Base-by-base conservation (phyloP, 2,888 invertebrate genomes). In the Pinctada fucata region DNA sequence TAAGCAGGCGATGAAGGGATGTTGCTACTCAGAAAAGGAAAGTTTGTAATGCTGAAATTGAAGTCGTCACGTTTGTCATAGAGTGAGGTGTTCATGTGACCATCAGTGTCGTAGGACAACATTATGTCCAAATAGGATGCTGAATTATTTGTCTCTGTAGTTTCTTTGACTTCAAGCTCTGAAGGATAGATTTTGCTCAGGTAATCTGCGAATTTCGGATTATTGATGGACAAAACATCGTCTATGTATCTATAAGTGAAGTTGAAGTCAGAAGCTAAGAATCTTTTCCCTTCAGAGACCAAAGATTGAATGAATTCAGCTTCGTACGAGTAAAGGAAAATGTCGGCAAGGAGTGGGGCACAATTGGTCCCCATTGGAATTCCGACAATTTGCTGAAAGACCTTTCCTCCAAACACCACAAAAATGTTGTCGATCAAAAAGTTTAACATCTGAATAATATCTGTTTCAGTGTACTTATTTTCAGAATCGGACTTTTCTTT, bases 41-140 rank as follows among this genome's bases (percentile, higher is more conserved):
- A n/a, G n/a, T n/a, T n/a, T n/a, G n/a, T n/a, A n/a, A n/a, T n/a
- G n/a, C n/a, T n/a, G n/a, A n/a, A n/a, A n/a, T n/a, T n/a, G n/a
- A n/a, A n/a, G n/a, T n/a, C n/a, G n/a, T n/a, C n/a, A n/a, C n/a
- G 58, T 52, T 52, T 52, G 58, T 52, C 58, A 52, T 52, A 52
- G 58, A 52, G 58, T 52, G 58, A 52, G 58, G 58, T 52, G 58
- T 10, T 52, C 58, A 52, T 8, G 5, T 52, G 58, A 52, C 58
- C 58, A 52, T 52, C 58, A 52, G 10, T 52, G 58, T 52, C 10
- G 58, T 8, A 52, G 10, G 58, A 52, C 58, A 52, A 52, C 58
- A 52, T 52, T 8, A 52, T 52, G 10, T 52, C 58, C 10, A 52
- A 52, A 52, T 52, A 52, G 6, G 10, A 52, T 8, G 58, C 10